These are phyloP conservation scores for Ammospiza maritima DNA, from an alignment of 2,797 vertebrate genomes.

Conservation along the genomic window DNA sequence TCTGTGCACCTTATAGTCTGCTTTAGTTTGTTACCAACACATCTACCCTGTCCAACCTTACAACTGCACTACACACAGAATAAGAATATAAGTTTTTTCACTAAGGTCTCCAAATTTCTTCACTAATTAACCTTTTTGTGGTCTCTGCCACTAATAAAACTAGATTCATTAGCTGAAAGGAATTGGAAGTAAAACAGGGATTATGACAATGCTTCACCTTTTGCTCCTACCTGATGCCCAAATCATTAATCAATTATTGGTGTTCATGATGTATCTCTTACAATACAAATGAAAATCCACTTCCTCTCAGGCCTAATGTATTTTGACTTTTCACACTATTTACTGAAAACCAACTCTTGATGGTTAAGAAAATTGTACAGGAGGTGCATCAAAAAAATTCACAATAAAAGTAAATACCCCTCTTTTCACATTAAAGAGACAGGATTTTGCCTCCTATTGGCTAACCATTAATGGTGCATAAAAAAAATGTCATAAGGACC, in stretches of 20 bases:
- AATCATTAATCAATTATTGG: not conserved
- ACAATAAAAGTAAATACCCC: conserved; percentile 22
- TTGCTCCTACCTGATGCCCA: not conserved
- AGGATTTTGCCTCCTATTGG: conserved; percentile 44
- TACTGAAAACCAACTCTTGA: not conserved
- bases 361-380: not conserved
- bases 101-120: not conserved
- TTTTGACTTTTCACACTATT: not conserved
- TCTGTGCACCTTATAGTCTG: not conserved
- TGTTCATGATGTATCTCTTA: not conserved
- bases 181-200: not conserved
- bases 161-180: not conserved
- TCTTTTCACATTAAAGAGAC: conserved; percentile 28
- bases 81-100: not conserved
- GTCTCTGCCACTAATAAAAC: not conserved
- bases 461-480: conserved; percentile 42
- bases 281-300: not conserved
- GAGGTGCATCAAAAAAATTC: not conserved
- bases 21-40: not conserved
- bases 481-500: conserved; percentile 18
- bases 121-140: not conserved
- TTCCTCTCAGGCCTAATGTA: not conserved
- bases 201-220: not conserved
- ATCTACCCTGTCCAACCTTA: not conserved
- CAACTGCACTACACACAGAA: not conserved